Evolutionary conservation across 2,797 vertebrate species (phyloP).

Genomic region (Acrocephalus scirpaceus): DNA sequence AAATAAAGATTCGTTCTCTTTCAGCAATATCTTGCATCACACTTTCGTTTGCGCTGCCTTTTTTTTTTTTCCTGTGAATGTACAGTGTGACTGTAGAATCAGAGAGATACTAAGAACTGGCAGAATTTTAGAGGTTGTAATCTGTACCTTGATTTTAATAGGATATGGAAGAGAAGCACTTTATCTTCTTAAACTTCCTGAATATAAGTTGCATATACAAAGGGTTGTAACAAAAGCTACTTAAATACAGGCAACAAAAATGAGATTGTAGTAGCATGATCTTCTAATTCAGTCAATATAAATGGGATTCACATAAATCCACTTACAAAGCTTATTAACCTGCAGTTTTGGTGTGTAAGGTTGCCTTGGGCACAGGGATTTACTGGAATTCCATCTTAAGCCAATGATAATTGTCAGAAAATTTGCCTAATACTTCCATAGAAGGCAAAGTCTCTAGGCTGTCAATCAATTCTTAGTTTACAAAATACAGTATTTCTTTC

Average conservation of each 20-base stretch:
- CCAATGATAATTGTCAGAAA: constrained; percentile 33
- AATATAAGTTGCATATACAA: not conserved
- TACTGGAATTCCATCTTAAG: constrained; percentile 13
- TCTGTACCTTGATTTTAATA: not conserved
- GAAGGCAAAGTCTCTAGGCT: not conserved
- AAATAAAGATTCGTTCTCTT: not conserved
- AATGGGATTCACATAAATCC: constrained; percentile 46
- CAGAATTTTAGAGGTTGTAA: not conserved
- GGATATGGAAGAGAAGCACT: not conserved
- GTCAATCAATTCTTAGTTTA: not conserved
- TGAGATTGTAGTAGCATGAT: not conserved
- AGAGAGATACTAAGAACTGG: not conserved
- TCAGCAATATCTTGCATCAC: not conserved
- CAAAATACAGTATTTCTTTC: not conserved
- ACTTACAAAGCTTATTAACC: not conserved
- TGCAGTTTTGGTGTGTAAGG: not conserved
- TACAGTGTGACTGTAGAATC: not conserved
- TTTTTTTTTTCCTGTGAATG: not conserved
- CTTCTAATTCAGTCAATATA: not conserved
- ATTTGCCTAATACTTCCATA: not conserved
- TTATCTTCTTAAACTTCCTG: not conserved
- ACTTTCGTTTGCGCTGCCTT: not conserved
- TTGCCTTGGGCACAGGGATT: not conserved
- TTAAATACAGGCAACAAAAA: not conserved
- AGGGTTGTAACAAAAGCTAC: not conserved